Percentiles rank a stretch among this genome's conserved stretches.
These are phyloP conservation scores for Calcarius lapponicus DNA, from an alignment of 2,797 vertebrate species.

Conservation along the genomic window DNA sequence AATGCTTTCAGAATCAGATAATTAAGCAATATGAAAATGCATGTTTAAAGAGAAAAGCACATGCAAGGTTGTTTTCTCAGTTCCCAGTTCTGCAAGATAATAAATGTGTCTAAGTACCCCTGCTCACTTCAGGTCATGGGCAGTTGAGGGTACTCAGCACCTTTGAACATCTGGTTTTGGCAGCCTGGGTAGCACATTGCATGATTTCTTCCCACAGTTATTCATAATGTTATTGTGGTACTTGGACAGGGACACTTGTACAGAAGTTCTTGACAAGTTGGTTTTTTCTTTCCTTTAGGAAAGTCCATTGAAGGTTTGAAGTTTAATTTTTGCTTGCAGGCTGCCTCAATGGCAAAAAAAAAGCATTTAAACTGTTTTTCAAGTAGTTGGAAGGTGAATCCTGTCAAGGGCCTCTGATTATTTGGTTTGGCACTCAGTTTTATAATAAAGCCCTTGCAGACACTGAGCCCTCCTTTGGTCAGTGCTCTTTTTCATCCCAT, in stretches of 20 bases:
- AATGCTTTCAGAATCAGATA: constrained; percentile 51
- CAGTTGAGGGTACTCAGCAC: background rate
- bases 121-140: background rate
- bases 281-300: background rate
- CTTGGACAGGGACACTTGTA: background rate
- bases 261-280: background rate
- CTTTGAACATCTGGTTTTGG: background rate
- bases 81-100: background rate
- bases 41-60: constrained; percentile 32
- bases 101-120: background rate
- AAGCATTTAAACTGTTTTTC: background rate
- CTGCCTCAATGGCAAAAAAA: background rate
- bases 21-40: constrained; percentile 32
- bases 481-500: background rate
- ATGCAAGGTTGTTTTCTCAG: background rate
- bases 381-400: background rate
- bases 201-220: background rate
- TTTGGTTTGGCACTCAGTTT: background rate
- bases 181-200: background rate
- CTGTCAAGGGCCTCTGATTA: background rate
- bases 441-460: background rate
- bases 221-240: background rate
- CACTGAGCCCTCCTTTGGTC: background rate
- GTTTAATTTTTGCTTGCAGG: background rate
- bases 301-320: background rate